Percentiles rank a stretch among this genome's conserved stretches.
phyloP scores from a whole-genome alignment of 2,888 invertebrate species.

The Yponomeuta malinellus region DNA sequence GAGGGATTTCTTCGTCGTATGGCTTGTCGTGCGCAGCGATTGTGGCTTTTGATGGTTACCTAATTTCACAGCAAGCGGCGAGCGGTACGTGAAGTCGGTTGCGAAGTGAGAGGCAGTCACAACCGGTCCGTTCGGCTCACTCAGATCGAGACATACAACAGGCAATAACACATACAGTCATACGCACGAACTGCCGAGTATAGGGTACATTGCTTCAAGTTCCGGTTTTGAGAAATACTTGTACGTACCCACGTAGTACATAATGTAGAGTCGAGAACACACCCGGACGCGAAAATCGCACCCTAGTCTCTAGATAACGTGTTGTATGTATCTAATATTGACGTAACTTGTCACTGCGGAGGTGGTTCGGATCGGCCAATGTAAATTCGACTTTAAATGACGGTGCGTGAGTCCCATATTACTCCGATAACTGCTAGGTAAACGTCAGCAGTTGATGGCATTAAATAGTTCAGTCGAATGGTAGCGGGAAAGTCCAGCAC shows the following conservation, averaged over 20 bases:
- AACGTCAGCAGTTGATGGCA: slow-evolving; percentile 66
- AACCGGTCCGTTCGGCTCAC: slow-evolving; percentile 66
- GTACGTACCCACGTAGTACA: slow-evolving; percentile 25
- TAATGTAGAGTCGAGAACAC: slow-evolving; percentile 50
- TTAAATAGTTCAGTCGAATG: slow-evolving; percentile 70
- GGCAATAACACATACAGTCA: slow-evolving; percentile 38
- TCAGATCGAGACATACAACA: slow-evolving; percentile 59
- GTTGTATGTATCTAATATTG: slow-evolving; percentile 68
- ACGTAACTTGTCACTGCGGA: slow-evolving; percentile 59
- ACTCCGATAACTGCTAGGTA: slow-evolving; percentile 29
- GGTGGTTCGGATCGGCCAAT: slow-evolving; percentile 46
- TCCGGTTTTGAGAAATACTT: slow-evolving; percentile 39
- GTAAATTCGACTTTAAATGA: slow-evolving; percentile 53
- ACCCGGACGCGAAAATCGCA: slow-evolving; percentile 67
- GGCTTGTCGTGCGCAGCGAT: slow-evolving; percentile 49
- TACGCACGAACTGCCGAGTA: slow-evolving; percentile 27
- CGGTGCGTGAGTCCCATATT: slow-evolving; percentile 40
- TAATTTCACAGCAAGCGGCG: slow-evolving; percentile 67
- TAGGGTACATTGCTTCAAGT: slow-evolving; percentile 29
- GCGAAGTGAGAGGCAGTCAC: slow-evolving; percentile 73
- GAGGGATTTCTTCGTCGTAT: slow-evolving; percentile 53
- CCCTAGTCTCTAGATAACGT: slow-evolving; percentile 64
- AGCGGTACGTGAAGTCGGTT: slow-evolving; percentile 58
- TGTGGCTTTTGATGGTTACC: slow-evolving; percentile 69
- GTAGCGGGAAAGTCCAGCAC: slow-evolving; percentile 68